Conservation (phyloP, 2,888 invertebrate genomes). For the Lithophane socia region DNA sequence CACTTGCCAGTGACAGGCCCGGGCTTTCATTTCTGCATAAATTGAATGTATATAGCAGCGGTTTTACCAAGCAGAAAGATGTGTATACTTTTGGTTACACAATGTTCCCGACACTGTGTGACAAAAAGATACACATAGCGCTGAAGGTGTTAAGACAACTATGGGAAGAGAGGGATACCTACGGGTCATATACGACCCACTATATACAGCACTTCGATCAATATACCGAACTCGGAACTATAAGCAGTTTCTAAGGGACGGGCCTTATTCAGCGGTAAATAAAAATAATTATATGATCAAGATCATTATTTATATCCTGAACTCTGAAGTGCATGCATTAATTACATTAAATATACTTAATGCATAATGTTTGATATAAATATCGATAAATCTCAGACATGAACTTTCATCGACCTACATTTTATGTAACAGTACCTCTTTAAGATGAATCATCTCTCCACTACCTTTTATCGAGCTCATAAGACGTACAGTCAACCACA, state of each 20-base stretch:
- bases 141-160: not conserved
- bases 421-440: constrained; percentile 76
- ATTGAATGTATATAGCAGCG: too few species aligned
- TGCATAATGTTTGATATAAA: constrained; percentile 53
- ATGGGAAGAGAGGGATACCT: not conserved
- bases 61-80: too few species aligned
- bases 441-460: constrained; percentile 77
- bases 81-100: too few species aligned
- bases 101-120: too few species aligned
- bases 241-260: not conserved
- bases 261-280: not conserved
- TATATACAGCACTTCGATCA: not conserved
- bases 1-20: not conserved
- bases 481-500: constrained; percentile 38
- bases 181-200: not conserved
- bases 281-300: constrained; percentile 17
- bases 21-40: too few species aligned
- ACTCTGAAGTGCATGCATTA: constrained; percentile 29
- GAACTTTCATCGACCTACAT: constrained; percentile 81
- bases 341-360: constrained; percentile 34
- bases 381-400: constrained; percentile 61
- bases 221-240: not conserved
- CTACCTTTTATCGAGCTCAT: constrained; percentile 70
- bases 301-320: constrained; percentile 24
- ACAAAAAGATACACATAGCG: too few species aligned